Evolutionary conservation across 2,113 vertebrate genomes (phyloP), one percentile per base, ranked within the genome.

Genomic region (Phyllopteryx taeniolatus): DNA sequence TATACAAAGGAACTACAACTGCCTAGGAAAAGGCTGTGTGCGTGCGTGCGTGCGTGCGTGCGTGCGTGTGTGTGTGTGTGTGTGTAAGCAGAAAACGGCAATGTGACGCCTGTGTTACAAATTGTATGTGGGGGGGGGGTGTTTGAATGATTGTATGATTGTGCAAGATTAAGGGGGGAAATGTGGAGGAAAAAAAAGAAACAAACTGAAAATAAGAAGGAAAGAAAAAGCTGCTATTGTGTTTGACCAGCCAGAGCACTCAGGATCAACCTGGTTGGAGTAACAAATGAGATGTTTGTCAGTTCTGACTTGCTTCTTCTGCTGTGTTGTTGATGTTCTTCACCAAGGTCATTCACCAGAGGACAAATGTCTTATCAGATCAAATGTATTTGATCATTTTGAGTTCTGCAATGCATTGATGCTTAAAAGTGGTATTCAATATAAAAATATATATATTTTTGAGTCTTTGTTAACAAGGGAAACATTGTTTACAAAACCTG

Each of bases 401-500:
- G 49, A 85, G 53, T 77, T 87, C 70, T 78, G 76, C 76, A 35
- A 44, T 81, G 61, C 19, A 62, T 59, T 62, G 70, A 73, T 72
- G 13, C 65, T 46, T 46, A 72, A 22, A 2, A 47, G 86, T 80
- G 76, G 69, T 86, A 14, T 65, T 81, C 35, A 59, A 70, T 72
- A 15, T 77, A 72, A 74, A 68, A 71, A 57, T 39, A 70, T 72
- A 57, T 39, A 70, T 72, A 68, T 69, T 66, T 53, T 68, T 67
- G 60, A 75, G 81, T 83, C 77, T 90, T 89, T 90, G 92, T 91
- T 85, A 88, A 78, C 85, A 89, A 92, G 91, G 90, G 91, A 91
- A 89, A 88, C 73, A 17, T 73, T 90, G 89, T 93, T 92, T 91
- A 93, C 91, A 91, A 83, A 87, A 86, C 80, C 87, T 91, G 87